phyloP scores from a whole-genome alignment of 2,113 vertebrate genomes.

The Nothoprocta pentlandii region DNA sequence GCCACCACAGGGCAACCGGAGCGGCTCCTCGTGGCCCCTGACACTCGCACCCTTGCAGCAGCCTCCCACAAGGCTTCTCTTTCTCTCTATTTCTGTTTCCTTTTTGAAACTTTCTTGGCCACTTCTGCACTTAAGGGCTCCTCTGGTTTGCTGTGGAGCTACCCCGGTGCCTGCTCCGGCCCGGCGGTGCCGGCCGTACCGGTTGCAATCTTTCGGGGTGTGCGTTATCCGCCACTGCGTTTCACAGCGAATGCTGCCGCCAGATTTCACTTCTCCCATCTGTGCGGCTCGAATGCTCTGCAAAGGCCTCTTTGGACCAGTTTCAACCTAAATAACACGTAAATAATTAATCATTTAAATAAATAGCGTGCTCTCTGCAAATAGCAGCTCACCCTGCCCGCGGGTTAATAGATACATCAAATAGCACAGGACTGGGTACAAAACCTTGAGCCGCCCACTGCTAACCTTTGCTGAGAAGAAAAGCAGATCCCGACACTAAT shows the following conservation, averaged over 20 bases:
- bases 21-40: background rate
- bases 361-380: conserved; percentile 57
- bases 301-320: conserved; percentile 31
- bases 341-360: conserved; percentile 73
- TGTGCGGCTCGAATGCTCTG: background rate
- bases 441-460: background rate
- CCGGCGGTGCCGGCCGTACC: background rate
- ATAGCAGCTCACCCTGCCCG: background rate
- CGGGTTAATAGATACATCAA: conserved; percentile 36
- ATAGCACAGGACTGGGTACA: background rate
- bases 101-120: background rate
- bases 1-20: background rate
- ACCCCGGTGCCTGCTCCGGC: background rate
- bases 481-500: background rate
- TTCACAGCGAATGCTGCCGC: background rate
- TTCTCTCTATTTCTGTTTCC: background rate
- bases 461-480: background rate
- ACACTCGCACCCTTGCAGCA: background rate
- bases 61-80: background rate
- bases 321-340: conserved; percentile 59
- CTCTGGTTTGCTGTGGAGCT: background rate
- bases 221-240: background rate
- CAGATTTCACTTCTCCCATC: background rate
- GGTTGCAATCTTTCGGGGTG: background rate
- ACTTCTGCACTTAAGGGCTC: too few relatives aligned